Conservation (phyloP, 2,113 vertebrate genomes). For the Peromyscus californicus region DNA sequence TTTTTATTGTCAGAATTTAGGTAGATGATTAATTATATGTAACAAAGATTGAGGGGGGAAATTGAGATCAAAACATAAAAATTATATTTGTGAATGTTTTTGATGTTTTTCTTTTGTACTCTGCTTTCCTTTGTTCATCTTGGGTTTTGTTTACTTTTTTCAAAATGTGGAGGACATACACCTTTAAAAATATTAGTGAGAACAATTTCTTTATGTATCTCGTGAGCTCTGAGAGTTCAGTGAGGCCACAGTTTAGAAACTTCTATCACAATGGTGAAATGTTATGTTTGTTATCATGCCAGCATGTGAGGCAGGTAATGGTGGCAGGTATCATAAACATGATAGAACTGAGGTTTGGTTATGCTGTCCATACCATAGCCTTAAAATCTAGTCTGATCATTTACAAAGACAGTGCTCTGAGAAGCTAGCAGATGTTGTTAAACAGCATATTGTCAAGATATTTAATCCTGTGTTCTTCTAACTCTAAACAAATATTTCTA, state of each 20-base stretch:
- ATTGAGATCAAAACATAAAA: neutral
- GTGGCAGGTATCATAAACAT: neutral
- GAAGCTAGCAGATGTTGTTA: neutral
- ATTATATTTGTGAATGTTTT: neutral
- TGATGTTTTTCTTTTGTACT: neutral
- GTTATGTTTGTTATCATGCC: neutral
- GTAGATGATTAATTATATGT: neutral
- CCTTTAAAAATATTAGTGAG: conserved; percentile 12
- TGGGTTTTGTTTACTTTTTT: neutral
- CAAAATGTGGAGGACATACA: neutral
- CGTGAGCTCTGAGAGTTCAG: neutral
- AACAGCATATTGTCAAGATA: neutral
- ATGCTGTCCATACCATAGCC: neutral
- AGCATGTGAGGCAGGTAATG: neutral
- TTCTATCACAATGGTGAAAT: neutral
- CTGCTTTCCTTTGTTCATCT: neutral
- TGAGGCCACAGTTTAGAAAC: neutral
- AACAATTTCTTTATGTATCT: neutral
- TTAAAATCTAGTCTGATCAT: conserved; percentile 19
- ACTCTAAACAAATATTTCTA: neutral
- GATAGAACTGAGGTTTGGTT: neutral
- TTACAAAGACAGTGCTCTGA: conserved; percentile 12
- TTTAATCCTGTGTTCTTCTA: neutral
- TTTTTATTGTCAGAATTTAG: neutral
- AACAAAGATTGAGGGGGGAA: neutral